Base-by-base conservation (phyloP, 2,113 vertebrate genomes). In the Zootoca vivipara region DNA sequence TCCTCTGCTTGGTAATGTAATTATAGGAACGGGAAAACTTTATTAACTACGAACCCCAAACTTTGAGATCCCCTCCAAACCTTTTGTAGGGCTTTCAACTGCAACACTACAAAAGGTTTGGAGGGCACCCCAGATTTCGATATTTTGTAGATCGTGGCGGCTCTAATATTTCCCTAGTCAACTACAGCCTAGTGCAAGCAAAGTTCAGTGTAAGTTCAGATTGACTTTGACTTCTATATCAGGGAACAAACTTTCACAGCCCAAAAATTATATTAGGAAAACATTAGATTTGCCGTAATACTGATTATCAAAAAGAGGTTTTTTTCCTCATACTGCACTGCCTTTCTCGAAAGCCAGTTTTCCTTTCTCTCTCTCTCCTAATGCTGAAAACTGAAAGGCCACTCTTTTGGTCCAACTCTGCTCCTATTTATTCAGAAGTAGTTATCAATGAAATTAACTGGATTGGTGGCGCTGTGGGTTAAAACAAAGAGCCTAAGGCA, bases 1-100 rank as follows among this genome's bases (percentile, higher is more conserved):
- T 93, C 85, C 82, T 90, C 15, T 78, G 78, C 46, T 85, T 86
- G 73, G 87, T 90, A 87, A 90, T 83, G 86, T 93, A 78, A 38
- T 87, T 85, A 86, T 92, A 87, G 93, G 78, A 42, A 42, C 7
- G 40, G 40, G 40, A 38, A 38, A 38, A 3, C 40, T 42, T 42
- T 1, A 42, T 42, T 42, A 42, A 42, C 40, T 42, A 42, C 40
- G 5, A 42, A 42, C 40, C 40, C 40, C 1, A 1, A 42, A 42
- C 40, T 42, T 42, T 42, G 40, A 42, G 40, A 42, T 42, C 40
- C 40, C 5, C 40, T 42, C 40, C 40, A 42, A 42, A 42, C 10
- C 8, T 62, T 93, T 94, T 91, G 28, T 64, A 33, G 58, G 74
- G 92, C 74, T 85, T 30, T 65, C 64, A 77, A 2, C 28, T 15